A percentile compares a stretch with the other conserved stretches of the same genome.
phyloP scores from a whole-genome alignment of 2,113 vertebrate genomes.

The Romanogobio albipinnatus region DNA sequence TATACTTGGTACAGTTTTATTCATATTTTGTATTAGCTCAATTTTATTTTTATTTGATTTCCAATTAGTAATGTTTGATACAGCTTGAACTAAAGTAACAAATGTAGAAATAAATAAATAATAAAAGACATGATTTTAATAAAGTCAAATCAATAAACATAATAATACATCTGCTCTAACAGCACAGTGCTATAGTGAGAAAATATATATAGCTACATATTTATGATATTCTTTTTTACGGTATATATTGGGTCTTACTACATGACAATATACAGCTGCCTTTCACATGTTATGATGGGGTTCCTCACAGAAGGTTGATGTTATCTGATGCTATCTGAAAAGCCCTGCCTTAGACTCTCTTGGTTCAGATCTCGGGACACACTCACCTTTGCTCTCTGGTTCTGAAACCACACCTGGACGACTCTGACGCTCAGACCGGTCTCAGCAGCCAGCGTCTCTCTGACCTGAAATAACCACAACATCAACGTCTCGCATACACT shows the following conservation, averaged over 20 bases:
- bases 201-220: neutral
- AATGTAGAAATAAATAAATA: too few relatives aligned
- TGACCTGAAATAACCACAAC: constrained; percentile 76
- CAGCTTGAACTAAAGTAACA: too few relatives aligned
- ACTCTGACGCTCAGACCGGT: constrained; percentile 93
- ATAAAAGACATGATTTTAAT: neutral
- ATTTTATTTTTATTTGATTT: too few relatives aligned
- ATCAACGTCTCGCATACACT: neutral
- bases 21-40: too few relatives aligned
- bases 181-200: neutral
- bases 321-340: neutral
- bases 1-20: too few relatives aligned
- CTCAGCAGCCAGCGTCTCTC: constrained; percentile 93
- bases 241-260: neutral
- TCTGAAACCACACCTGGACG: constrained; percentile 98
- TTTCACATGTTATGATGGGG: neutral
- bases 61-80: too few relatives aligned
- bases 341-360: rapidly evolving
- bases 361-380: neutral
- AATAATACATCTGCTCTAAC: neutral
- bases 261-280: neutral
- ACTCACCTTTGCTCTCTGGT: constrained; percentile 96
- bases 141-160: neutral
- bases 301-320: neutral
- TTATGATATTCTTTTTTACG: neutral